These are phyloP conservation scores for Furcula furcula DNA, from an alignment of 2,888 invertebrate species.

Conservation along the genomic window DNA sequence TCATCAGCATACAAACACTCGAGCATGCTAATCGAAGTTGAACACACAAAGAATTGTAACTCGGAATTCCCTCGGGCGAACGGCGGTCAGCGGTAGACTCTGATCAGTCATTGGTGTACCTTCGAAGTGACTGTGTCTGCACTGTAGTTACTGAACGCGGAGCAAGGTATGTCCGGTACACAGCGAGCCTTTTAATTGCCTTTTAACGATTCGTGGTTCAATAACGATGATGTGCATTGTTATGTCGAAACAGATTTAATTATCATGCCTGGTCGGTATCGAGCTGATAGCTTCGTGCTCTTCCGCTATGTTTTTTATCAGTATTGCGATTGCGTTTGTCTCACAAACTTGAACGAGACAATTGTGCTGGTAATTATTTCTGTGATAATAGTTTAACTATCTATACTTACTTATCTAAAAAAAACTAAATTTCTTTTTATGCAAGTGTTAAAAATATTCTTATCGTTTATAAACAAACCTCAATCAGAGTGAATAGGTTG, in stretches of 20 bases:
- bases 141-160: conserved; percentile 18
- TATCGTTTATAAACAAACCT: conserved; percentile 34
- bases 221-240: conserved; percentile 20
- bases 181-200: conserved; percentile 41
- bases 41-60: conserved; percentile 41
- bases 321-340: conserved; percentile 15
- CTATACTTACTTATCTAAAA: no score
- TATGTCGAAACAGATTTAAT: conserved; percentile 29
- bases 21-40: conserved; percentile 25
- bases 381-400: no score
- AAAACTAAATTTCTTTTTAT: no score
- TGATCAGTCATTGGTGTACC: conserved; percentile 51
- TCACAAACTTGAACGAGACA: conserved; percentile 1
- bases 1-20: conserved; percentile 9
- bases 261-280: conserved; percentile 20
- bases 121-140: conserved; percentile 42
- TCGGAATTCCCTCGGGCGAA: conserved; percentile 43
- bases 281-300: conserved; percentile 26
- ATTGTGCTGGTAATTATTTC: no score
- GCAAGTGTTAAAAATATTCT: no score
- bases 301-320: conserved; percentile 14
- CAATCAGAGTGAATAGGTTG: conserved; percentile 25
- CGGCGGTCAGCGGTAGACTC: conserved; percentile 18
- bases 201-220: conserved; percentile 46
- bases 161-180: conserved; percentile 47